phyloP scores from a whole-genome alignment of 53 echinoderm and acorn worm species.

The Mesocentrotus franciscanus region DNA sequence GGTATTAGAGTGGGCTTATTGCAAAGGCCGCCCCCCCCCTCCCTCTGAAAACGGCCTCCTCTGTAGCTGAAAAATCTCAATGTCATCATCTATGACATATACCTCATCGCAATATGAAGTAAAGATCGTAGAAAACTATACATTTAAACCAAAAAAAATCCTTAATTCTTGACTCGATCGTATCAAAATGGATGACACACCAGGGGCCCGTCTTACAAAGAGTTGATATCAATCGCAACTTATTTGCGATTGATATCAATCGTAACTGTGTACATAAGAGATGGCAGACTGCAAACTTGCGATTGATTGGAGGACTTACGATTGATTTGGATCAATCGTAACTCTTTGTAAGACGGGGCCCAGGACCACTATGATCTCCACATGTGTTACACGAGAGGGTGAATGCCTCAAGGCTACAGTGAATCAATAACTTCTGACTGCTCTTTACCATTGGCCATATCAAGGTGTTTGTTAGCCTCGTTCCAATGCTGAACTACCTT shows the following conservation, averaged over 20 bases:
- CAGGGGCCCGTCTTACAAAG: too few relatives aligned
- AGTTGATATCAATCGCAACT: too few relatives aligned
- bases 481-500: not conserved
- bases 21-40: not conserved
- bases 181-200: not conserved
- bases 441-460: not conserved
- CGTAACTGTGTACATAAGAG: too few relatives aligned
- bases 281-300: too few relatives aligned
- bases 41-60: not conserved
- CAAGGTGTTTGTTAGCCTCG: not conserved
- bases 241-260: too few relatives aligned
- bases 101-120: not conserved
- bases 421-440: slow-evolving; percentile 24
- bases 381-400: not conserved
- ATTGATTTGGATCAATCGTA: too few relatives aligned
- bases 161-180: slow-evolving; percentile 4
- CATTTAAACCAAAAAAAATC: not conserved
- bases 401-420: not conserved
- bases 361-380: not conserved
- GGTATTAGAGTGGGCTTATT: too few relatives aligned
- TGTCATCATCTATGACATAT: not conserved
- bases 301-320: too few relatives aligned
- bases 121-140: not conserved
- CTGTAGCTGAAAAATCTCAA: not conserved
- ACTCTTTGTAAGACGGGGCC: too few relatives aligned